A percentile compares a stretch with the other conserved stretches of the same genome.
Evolutionary conservation across 2,888 invertebrate genomes (phyloP).

Genomic region (Phengaris alcon): DNA sequence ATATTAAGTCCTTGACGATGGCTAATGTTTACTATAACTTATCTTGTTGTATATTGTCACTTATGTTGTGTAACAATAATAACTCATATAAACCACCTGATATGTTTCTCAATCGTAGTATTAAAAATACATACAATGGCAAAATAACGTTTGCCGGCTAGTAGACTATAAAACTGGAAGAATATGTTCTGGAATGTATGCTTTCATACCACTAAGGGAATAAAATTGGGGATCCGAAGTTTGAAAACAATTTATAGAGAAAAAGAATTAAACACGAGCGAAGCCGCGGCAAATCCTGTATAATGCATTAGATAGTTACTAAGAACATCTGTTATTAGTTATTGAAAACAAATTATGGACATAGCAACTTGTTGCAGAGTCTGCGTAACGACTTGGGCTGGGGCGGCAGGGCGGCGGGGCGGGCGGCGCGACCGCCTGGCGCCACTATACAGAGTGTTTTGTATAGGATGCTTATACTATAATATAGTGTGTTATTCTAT

Average conservation of each 20-base stretch:
- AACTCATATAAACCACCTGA: too few species aligned
- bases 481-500: background rate
- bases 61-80: too few species aligned
- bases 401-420: background rate
- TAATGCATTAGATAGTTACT: background rate
- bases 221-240: background rate
- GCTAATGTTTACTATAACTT: too few species aligned
- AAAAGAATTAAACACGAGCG: slow-evolving; percentile 2
- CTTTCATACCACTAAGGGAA: background rate
- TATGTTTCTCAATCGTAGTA: too few species aligned
- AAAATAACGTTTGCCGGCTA: too few species aligned
- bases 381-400: slow-evolving; percentile 4
- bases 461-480: background rate
- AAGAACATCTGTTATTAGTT: background rate
- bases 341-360: slow-evolving; percentile 12
- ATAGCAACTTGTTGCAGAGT: slow-evolving; percentile 14
- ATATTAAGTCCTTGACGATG: too few species aligned
- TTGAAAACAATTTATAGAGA: background rate
- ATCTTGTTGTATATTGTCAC: too few species aligned
- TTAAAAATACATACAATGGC: too few species aligned
- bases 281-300: background rate
- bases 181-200: too few species aligned
- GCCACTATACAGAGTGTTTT: slow-evolving; percentile 8
- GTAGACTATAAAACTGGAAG: too few species aligned
- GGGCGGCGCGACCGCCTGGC: background rate